Base-by-base conservation (phyloP, 2,797 vertebrate genomes). In the Mustela erminea region DNA sequence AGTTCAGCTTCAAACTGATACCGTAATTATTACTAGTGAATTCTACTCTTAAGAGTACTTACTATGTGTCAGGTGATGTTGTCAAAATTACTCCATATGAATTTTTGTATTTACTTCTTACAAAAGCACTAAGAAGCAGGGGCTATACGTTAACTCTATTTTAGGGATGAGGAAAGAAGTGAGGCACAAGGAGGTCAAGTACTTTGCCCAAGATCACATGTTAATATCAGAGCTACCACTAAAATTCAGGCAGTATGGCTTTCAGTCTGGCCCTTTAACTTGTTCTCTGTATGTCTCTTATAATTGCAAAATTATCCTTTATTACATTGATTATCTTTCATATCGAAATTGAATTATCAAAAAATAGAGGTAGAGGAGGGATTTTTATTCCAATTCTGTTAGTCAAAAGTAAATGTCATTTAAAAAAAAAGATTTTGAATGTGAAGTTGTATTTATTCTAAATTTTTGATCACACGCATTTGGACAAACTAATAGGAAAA, bases 391-490 rank as follows among this genome's bases (percentile, higher is more conserved):
- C 2, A 75, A 3, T 56, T 87, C n/a, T 62, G 77, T 90, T 95
- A 87, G 32, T 46, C 58, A 70, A 35, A 95, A 82, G 84, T 70
- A 97, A 94, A 74, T 82, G 20, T 32, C 46, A 92, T 92, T 80
- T 25, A 27, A 32, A 82, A 74, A 82, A 74, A 85, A 70, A 17
- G 17, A 70, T 88, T 83, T 52, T 87, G 11, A 56, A 72, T 68
- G 54, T 64, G 49, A 56, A 32, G 2, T 66, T 38, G 15, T 41
- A 80, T 95, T 91, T 81, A 38, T 85, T 97, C 43, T 94, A 66
- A 96, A 94, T 74, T 90, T 91, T 94, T 80, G 46, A 89, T 88
- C 43, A 17, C n/a, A 25, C 49, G 27, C 68, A 41, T 97, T 96
- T 93, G 46, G 49, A 27, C 90, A 88, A 96, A 58, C 25, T 32